Percentiles rank a stretch among this genome's conserved stretches.
These are phyloP conservation scores for Barnardius zonarius DNA, from an alignment of 2,113 vertebrate genomes.

Conservation along the genomic window DNA sequence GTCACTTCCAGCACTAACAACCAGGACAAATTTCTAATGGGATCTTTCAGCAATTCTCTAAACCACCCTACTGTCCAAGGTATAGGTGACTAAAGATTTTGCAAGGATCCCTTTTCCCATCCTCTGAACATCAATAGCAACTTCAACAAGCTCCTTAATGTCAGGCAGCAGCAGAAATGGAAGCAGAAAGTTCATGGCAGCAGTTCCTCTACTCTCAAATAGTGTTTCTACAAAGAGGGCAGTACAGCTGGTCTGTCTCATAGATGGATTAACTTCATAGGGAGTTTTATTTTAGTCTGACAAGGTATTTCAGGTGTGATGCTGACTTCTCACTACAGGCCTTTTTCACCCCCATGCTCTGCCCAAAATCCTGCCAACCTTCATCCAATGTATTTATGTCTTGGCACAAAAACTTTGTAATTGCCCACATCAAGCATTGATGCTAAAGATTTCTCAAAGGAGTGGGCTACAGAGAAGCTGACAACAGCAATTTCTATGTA, in stretches of 20 bases:
- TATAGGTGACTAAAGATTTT: background rate
- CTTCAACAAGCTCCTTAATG: background rate
- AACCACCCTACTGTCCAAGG: background rate
- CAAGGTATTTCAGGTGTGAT: background rate
- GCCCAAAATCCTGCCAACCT: background rate
- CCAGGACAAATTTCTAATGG: background rate
- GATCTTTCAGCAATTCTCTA: background rate
- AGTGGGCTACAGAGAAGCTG: background rate
- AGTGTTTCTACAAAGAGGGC: background rate
- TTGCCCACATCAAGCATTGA: background rate
- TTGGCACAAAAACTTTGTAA: background rate
- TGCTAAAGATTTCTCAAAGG: background rate
- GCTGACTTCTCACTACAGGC: background rate
- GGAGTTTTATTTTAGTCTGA: background rate
- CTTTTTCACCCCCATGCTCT: fast-evolving
- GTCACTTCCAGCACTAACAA: background rate
- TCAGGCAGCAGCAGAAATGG: background rate
- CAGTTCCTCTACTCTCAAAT: background rate
- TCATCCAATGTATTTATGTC: background rate
- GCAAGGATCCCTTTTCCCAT: background rate
- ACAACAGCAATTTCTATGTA: background rate
- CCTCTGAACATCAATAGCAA: background rate
- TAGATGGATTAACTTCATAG: background rate
- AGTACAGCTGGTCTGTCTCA: background rate
- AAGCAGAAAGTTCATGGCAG: background rate